Evolutionary conservation across 2,888 invertebrate genomes (phyloP).

Genomic region (Conomelus anceps): DNA sequence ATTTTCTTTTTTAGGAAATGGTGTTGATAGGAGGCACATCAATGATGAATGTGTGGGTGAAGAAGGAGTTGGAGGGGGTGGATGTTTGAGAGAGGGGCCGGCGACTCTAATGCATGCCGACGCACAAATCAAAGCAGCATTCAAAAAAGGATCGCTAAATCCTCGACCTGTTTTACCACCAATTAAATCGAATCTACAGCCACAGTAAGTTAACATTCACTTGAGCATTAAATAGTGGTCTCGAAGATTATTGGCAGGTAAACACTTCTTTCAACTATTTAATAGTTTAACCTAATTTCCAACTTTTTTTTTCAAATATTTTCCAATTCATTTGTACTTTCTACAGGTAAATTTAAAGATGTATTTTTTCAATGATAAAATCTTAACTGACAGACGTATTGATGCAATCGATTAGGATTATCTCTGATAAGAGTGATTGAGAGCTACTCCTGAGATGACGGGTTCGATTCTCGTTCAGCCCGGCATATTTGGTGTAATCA

Average conservation of each 20-base stretch:
- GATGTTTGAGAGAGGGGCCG: conserved; percentile 27
- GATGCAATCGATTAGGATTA: too few relatives aligned
- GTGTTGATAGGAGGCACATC: neutral
- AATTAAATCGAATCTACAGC: conserved; percentile 35
- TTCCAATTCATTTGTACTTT: neutral
- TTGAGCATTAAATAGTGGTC: too few relatives aligned
- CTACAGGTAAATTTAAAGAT: too few relatives aligned
- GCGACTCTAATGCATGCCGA: conserved; percentile 22
- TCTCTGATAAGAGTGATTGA: too few relatives aligned
- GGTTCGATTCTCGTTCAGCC: too few relatives aligned
- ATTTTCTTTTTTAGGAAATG: neutral
- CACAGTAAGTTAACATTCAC: neutral
- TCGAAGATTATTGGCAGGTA: too few relatives aligned
- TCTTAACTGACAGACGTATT: too few relatives aligned
- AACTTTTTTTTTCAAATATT: neutral
- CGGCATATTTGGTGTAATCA: too few relatives aligned
- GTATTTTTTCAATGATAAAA: too few relatives aligned
- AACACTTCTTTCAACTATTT: neutral
- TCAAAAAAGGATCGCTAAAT: conserved; percentile 38
- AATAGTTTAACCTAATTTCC: neutral
- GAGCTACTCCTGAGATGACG: too few relatives aligned
- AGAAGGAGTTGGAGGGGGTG: conserved; percentile 13
- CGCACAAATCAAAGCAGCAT: conserved; percentile 39
- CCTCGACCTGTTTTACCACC: conserved; percentile 32
- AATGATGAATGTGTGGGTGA: conserved; percentile 10